Base-by-base conservation (phyloP, 2,797 vertebrate genomes). In the Gambusia yucatana region DNA sequence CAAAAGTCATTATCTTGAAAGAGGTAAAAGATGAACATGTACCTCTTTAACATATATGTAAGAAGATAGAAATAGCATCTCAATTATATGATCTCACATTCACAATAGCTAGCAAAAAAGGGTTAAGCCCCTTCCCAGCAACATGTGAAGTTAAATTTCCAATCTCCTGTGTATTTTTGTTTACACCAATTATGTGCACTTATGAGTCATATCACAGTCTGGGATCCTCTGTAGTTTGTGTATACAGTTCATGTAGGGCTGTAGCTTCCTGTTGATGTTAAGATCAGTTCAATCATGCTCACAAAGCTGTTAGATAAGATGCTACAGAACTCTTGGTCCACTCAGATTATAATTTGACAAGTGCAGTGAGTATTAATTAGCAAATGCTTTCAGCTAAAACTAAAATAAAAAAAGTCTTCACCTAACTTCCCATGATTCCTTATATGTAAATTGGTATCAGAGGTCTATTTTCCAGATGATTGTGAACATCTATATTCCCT, bases 251-350 rank as follows among this genome's bases (percentile, higher is more conserved):
- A 85, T 80, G 82, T 90, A 89, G 91, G 81, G 90, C 88, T 88
- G 87, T 75, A 78, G 83, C 90, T 94, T 95, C 94, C 94, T 95
- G 94, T 95, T 95, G 93, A 95, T 86, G 88, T 92, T 93, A 88
- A 63, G 46, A 77, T 16, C 77, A 93, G 92, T 93, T 91, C 88
- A 92, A 89, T 87, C 92, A 75, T 82, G 82, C 83, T 79, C 63
- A 87, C 73, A 1, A 41, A 47, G 78, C 72, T 79, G 50, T 57
- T 71, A 77, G 77, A 79, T 61, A 75, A 52, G 73, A 47, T 61
- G 43, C 57, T 50, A 73, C 77, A 63, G 70, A 10, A 50, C 4
- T 43, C 30, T 36, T 57, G 57, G 33, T 87, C 75, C 75, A 47
- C 52, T 61, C 39, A 80, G 76, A 84, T 76, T 76, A 72, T 63